Percentiles rank a stretch among this genome's conserved stretches.
These are phyloP conservation scores for Mormyrops attenuatus DNA, from an alignment of 2,797 vertebrate species.

Conservation along the genomic window DNA sequence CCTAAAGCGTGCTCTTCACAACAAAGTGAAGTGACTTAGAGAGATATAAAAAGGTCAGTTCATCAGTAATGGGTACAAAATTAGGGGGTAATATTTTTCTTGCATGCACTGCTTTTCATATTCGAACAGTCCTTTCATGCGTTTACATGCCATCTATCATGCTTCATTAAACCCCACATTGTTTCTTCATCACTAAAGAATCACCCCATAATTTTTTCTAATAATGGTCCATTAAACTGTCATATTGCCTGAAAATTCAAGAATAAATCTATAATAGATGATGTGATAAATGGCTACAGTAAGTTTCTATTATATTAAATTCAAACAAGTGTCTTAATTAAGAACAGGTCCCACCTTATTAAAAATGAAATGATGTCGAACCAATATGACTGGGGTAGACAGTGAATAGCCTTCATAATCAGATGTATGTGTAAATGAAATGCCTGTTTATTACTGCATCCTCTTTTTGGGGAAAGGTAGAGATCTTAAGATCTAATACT, in stretches of 20 bases:
- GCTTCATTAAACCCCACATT: constrained; percentile 6
- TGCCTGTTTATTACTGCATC: neutral
- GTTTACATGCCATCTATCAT: neutral
- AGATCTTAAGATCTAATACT: neutral
- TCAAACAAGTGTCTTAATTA: constrained; percentile 10
- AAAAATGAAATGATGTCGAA: neutral
- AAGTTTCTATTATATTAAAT: neutral
- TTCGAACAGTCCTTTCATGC: neutral
- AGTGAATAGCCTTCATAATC: neutral
- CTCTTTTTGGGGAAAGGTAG: neutral
- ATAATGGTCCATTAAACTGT: constrained; percentile 9
- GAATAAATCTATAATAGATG: neutral
- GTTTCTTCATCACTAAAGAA: neutral
- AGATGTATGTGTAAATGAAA: neutral
- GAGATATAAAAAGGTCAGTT: constrained; percentile 5
- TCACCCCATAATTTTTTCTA: neutral
- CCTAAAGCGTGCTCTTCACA: neutral
- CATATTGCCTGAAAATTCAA: neutral
- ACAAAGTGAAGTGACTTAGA: constrained; percentile 1
- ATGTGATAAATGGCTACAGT: neutral
- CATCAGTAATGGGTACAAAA: neutral
- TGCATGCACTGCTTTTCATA: constrained; percentile 1
- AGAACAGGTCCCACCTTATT: neutral
- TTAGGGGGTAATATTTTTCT: neutral
- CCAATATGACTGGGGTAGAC: neutral